Evolutionary conservation across 2,888 invertebrate species (phyloP).

Genomic region (Catocala nupta): DNA sequence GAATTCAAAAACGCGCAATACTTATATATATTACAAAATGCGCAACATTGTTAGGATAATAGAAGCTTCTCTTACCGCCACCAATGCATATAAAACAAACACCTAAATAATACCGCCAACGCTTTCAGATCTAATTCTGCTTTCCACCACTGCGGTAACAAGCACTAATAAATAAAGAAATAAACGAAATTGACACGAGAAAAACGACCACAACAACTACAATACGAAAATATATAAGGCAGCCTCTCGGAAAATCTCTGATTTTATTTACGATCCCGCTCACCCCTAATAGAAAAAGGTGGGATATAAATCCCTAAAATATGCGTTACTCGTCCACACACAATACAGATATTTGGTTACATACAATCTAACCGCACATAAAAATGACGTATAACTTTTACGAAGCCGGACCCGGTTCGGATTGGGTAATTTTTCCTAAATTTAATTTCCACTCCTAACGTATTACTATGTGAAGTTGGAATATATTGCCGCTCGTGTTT

Average conservation of each 20-base stretch:
- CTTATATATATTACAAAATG: too few relatives aligned
- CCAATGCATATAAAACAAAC: too few relatives aligned
- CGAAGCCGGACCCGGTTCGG: conserved; percentile 49
- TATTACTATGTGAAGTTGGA: conserved; percentile 31
- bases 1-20: too few relatives aligned
- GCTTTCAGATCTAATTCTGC: too few relatives aligned
- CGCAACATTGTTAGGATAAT: too few relatives aligned
- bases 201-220: not conserved
- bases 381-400: conserved; percentile 74
- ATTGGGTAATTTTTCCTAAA: conserved; percentile 71
- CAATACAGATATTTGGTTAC: conserved; percentile 81
- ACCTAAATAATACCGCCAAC: too few relatives aligned
- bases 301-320: conserved; percentile 68
- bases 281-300: conserved; percentile 68
- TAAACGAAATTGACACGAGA: not conserved
- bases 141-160: too few relatives aligned
- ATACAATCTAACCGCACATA: conserved; percentile 68
- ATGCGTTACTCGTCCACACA: conserved; percentile 68
- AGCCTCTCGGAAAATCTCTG: conserved; percentile 36
- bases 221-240: conserved; percentile 13
- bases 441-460: conserved; percentile 57
- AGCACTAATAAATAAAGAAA: not conserved
- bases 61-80: too few relatives aligned
- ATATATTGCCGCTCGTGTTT: conserved; percentile 29
- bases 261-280: conserved; percentile 50